Conservation (phyloP, 92 coral and sea anemone genomes). For the Palythoa heliodiscus region DNA sequence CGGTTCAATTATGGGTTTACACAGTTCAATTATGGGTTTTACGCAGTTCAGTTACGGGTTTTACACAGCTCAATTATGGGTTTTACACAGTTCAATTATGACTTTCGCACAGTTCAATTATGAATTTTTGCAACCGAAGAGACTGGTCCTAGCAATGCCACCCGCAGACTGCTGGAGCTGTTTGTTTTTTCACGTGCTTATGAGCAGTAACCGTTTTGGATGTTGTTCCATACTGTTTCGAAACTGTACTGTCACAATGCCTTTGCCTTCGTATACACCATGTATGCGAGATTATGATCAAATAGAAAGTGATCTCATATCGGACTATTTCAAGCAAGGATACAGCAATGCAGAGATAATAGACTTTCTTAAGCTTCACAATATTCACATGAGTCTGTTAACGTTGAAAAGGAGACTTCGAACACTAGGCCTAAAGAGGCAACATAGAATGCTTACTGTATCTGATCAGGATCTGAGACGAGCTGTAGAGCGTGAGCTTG, state of each 20-base stretch:
- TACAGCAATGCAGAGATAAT: conserved; percentile 47
- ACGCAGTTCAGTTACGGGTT: background rate
- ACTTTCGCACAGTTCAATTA: background rate
- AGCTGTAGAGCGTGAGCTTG: conserved; percentile 46
- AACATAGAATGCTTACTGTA: conserved; percentile 3
- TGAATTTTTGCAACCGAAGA: background rate
- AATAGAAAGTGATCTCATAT: conserved; percentile 35
- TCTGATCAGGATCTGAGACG: conserved; percentile 38
- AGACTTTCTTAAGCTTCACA: conserved; percentile 54
- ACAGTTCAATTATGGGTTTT: background rate
- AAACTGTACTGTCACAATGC: conserved; percentile 34
- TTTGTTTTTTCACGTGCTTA: no score
- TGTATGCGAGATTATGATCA: conserved; percentile 32
- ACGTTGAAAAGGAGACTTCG: conserved; percentile 46
- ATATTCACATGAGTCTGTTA: conserved; percentile 31
- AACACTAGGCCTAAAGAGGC: conserved; percentile 29
- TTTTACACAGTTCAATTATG: conserved; percentile 4
- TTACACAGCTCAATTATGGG: background rate
- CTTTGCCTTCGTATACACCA: conserved; percentile 52
- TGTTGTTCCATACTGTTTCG: background rate
- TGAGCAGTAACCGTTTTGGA: conserved; percentile 10
- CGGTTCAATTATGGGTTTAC: background rate
- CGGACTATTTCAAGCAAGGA: conserved; percentile 48
- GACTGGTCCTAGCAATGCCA: background rate
- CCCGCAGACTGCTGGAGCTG: conserved; percentile 4